Conservation (phyloP, 1,140 invertebrate genomes). For the Diachasmimorpha longicaudata region DNA sequence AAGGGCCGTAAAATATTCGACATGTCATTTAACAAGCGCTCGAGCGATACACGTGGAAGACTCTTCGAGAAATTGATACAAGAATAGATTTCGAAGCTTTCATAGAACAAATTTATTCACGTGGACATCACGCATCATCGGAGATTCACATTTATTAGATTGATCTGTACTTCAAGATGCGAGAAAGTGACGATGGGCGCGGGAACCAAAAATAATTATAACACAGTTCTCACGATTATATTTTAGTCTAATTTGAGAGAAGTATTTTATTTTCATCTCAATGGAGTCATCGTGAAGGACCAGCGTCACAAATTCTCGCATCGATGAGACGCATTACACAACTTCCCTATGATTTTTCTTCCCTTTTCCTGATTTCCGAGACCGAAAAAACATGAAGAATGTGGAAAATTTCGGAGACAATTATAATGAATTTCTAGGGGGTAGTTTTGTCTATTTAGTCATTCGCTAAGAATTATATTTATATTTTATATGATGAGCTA, state of each 20-base stretch:
- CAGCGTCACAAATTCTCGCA: conserved; percentile 6
- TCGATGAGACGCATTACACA: neutral
- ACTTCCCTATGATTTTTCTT: neutral
- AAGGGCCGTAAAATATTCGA: no score
- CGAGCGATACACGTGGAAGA: conserved; percentile 35
- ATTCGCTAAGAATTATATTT: no score
- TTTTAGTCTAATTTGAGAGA: neutral
- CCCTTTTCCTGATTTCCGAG: neutral
- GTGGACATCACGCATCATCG: conserved; percentile 13
- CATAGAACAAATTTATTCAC: conserved; percentile 22
- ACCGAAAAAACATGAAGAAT: no score
- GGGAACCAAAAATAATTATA: neutral
- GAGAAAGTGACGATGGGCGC: neutral
- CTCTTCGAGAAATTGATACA: conserved; percentile 45
- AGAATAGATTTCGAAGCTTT: conserved; percentile 51
- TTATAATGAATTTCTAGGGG: no score
- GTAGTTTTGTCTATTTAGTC: no score
- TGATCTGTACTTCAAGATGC: neutral
- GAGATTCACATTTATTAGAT: neutral
- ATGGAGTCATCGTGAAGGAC: neutral
- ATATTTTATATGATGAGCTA: no score
- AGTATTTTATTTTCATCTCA: neutral
- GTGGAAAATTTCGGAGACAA: neutral
- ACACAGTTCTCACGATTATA: neutral
- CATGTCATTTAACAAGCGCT: conserved; percentile 17